Base-by-base conservation (phyloP, 2,888 invertebrate genomes). In the Hypsopygia costalis region DNA sequence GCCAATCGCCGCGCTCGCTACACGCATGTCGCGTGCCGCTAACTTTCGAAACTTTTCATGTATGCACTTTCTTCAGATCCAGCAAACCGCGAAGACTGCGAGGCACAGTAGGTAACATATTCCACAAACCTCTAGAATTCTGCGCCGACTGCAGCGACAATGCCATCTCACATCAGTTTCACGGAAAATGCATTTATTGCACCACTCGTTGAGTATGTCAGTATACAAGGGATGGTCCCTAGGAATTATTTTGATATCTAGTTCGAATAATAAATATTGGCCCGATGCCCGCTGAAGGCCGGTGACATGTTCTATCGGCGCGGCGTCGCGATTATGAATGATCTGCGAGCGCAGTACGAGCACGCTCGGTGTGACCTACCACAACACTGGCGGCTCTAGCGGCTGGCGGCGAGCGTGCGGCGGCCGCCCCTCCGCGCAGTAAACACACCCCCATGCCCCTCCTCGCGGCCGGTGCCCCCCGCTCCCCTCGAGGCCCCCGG, bases 91-190 rank as follows among this genome's bases (percentile, higher is more conserved):
- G 45, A 51, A 54, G 38, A 58, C 52, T 50, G 40, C 46, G 39
- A 49, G 46, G 44, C 49, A 51, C 53, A 58, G 44, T 54, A 51
- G 54, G 55, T 47, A 52, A 58, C 63, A 62, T 52, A 51, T 59
- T 47, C 75, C 75, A 82, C 77, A 76, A 78, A 79, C 90, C 88
- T 82, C 90, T 87, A 43, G 90, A 82, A 70, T 88, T 89, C 70
- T 89, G 90, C 73, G 90, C 82, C 65, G 90, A 78, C 58, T 90
- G 89, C 66, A 91, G 88, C 69, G 92, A 92, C 63, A 91, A 73
- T 55, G 90, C 85, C 78, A 91, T 90, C 69, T 90, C 86, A 70
- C 91, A 90, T 60, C 89, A 90, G 56, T 80, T 65, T 74, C 92
- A 81, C 80, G 59, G 59, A 60, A 65, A 69, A 73, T 71, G 59